Evolutionary conservation across 2,113 vertebrate genomes (phyloP), one percentile per base, ranked within the genome.

Genomic region (Scolopax mira): DNA sequence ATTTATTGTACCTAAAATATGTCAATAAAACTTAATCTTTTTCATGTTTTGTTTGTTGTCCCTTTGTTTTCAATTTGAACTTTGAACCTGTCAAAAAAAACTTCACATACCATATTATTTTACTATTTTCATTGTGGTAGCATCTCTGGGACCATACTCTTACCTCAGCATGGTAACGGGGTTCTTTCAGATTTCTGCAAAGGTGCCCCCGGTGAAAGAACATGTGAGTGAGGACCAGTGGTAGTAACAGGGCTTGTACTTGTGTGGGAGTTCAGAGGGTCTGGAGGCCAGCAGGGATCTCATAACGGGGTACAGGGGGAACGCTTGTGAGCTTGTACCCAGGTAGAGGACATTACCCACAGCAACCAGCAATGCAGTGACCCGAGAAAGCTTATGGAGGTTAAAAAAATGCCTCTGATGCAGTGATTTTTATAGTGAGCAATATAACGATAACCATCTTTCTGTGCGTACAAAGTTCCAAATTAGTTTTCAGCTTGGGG

Each of bases 21-120:
- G 73, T 96, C 66, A 97, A 97, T 97, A 97, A 97, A 97, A 79
- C 27, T 41, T 22, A 5, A 37, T 79, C 7, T 82, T 64, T 62
- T 64, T 72, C 0, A 37, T 4, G 2, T 35, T 77, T 71, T 17
- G 8, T 89, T 42, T 7, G 1, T 88, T 57, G 62, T 90, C 6
- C 16, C 55, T 78, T 88, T 13, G 17, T 96, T 33, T 82, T 11
- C 48, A 41, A 22, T 27, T 46, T 66, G 13, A 60, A 41, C 25
- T 67, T 90, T 48, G 61, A 2, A 44, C 24, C 37, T 55, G 27
- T 24, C 14, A 35, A 46, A 42, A 77, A 49, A 58, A 18, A 22
- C 39, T 57, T 44, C 41, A 31, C 10, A 14, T 52, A 2, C 11
- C 5, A 0, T 14, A 31, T 57, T 69, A 8, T 75, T 81, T 30